These are phyloP conservation scores for Reinhardtius hippoglossoides DNA, from an alignment of 2,113 vertebrate species.

Conservation along the genomic window DNA sequence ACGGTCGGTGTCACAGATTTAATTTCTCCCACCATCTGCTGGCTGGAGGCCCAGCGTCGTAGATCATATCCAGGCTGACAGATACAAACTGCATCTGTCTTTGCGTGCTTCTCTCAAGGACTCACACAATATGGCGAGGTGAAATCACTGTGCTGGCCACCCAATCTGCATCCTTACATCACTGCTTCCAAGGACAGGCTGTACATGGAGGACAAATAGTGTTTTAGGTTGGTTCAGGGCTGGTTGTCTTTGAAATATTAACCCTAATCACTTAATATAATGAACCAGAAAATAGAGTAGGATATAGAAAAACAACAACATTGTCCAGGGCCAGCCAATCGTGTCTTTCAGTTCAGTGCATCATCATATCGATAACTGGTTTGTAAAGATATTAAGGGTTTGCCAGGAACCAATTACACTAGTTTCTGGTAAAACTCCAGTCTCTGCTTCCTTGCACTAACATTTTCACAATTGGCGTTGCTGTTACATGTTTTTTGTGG, in stretches of 20 bases:
- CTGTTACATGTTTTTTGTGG: not conserved
- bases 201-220: constrained; percentile 7
- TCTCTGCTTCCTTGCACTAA: not conserved
- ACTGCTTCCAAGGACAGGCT: constrained; percentile 55
- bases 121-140: constrained; percentile 76
- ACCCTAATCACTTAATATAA: too few relatives aligned
- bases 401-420: not conserved
- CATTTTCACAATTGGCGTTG: not conserved
- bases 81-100: constrained; percentile 83
- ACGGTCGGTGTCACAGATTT: constrained; percentile 76
- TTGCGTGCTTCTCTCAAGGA: constrained; percentile 78
- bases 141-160: constrained; percentile 66
- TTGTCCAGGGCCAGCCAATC: too few relatives aligned
- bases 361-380: not conserved
- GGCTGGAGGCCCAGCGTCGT: constrained; percentile 77
- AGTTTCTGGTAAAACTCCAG: not conserved
- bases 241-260: too few relatives aligned
- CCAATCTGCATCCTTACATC: constrained; percentile 58
- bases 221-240: constrained; percentile 6
- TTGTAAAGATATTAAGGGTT: not conserved
- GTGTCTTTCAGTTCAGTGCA: too few relatives aligned
- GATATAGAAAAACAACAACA: too few relatives aligned
- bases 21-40: constrained; percentile 84
- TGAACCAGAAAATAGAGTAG: not conserved
- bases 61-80: constrained; percentile 81